phyloP scores from a whole-genome alignment of 2,888 invertebrate genomes.

The Pecten maximus region DNA sequence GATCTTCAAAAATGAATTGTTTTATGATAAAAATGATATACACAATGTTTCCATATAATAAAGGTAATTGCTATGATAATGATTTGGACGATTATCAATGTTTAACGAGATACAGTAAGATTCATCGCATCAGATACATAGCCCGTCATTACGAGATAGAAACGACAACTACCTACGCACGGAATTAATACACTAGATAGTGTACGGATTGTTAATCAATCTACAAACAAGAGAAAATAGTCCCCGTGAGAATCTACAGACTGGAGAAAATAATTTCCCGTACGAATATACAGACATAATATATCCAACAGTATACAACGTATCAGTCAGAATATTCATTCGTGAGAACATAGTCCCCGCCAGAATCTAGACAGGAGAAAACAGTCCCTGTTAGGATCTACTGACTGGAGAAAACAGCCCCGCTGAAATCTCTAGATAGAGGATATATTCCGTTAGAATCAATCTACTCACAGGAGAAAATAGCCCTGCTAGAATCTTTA shows the following conservation, averaged over 20 bases:
- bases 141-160: too few species aligned
- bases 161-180: background rate
- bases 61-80: background rate
- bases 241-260: background rate
- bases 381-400: too few species aligned
- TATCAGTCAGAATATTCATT: too few species aligned
- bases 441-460: too few species aligned
- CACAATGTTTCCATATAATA: background rate
- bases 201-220: background rate
- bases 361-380: too few species aligned
- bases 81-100: slow-evolving; percentile 5
- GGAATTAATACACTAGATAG: background rate
- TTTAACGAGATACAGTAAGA: background rate
- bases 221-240: background rate
- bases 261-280: background rate
- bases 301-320: background rate
- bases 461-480: too few species aligned
- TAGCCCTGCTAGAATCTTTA: too few species aligned
- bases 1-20: background rate
- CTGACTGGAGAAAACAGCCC: too few species aligned
- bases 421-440: too few species aligned
- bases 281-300: background rate
- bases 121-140: background rate
- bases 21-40: background rate
- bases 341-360: too few species aligned